Base-by-base conservation (phyloP, 2,797 vertebrate species). In the Choloepus didactylus region DNA sequence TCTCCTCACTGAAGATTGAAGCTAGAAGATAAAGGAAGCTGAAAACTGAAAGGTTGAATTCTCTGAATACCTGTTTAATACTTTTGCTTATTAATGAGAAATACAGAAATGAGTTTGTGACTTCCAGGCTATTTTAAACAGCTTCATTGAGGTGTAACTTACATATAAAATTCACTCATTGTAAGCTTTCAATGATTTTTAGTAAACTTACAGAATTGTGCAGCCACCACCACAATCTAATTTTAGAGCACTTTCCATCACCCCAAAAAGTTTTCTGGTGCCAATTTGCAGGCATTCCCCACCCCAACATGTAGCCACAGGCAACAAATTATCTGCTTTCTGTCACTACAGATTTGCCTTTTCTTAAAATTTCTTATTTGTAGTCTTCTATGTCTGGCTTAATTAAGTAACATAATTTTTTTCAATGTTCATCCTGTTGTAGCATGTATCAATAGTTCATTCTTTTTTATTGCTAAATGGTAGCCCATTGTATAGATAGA, bases 21-120 rank as follows among this genome's bases (percentile, higher is more conserved):
- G 18, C 6, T 16, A 70, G 2, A 56, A 81, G 31, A 87, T 81
- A 29, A 95, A 93, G 67, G 23, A 80, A 86, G 60, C 6, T 80
- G n/a, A 87, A 92, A 79, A n/a, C 56, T 56, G 9, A 77, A 91
- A 87, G 18, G 25, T 69, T 64, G 59, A 87, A 72, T 23, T 11
- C 25, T 16, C 27, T 51, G 3, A 84, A 91, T 38, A 56, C 38
- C 31, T 38, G 46, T 76, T 59, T 46, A 69, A 19, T 77, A 54
- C 19, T 41, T 93, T 70, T 7, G 69, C n/a, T 56, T 93, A 70
- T 46, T 87, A 91, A 67, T 56, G 31, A 91, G 31, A 87, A 76
- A 76, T 46, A 82, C 9, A 6, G 56, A 86, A 38, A 14, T 77
- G 54, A 82, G 56, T 54, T 51, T 79, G 14, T 72, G 44, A 77